phyloP scores from a whole-genome alignment of 1,140 invertebrate genomes.

The Chrysoperla carnea region DNA sequence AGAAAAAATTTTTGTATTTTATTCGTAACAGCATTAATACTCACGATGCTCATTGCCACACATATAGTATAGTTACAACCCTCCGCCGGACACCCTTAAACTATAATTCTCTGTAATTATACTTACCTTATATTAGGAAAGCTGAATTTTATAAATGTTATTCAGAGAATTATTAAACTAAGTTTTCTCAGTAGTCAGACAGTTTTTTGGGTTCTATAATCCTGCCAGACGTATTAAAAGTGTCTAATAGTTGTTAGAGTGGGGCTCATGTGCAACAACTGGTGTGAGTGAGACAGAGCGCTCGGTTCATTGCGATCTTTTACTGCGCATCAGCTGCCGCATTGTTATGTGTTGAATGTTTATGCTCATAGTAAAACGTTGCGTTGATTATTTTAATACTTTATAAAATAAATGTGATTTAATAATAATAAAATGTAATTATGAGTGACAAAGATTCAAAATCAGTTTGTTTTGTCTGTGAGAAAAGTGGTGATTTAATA shows the following conservation, averaged over 20 bases:
- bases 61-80: too few species aligned
- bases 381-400: too few species aligned
- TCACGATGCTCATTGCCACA: too few species aligned
- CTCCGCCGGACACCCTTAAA: too few species aligned
- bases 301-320: not conserved
- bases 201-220: conserved; percentile 8
- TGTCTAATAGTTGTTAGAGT: not conserved
- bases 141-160: conserved; percentile 10
- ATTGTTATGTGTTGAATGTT: not conserved
- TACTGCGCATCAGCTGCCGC: conserved; percentile 2
- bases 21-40: too few species aligned
- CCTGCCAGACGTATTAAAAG: conserved; percentile 9
- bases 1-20: too few species aligned
- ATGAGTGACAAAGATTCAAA: too few species aligned
- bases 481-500: too few species aligned
- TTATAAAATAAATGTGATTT: too few species aligned
- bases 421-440: too few species aligned
- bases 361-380: too few species aligned
- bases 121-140: conserved; percentile 13
- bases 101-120: conserved; percentile 5
- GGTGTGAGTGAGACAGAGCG: conserved; percentile 8
- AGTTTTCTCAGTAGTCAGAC: conserved; percentile 10
- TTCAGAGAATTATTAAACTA: conserved; percentile 7
- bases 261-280: conserved; percentile 1
- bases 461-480: too few species aligned